A percentile compares a stretch with the other conserved stretches of the same genome.
Conservation (phyloP, 2,113 vertebrate genomes). For the Anhinga rufa region DNA sequence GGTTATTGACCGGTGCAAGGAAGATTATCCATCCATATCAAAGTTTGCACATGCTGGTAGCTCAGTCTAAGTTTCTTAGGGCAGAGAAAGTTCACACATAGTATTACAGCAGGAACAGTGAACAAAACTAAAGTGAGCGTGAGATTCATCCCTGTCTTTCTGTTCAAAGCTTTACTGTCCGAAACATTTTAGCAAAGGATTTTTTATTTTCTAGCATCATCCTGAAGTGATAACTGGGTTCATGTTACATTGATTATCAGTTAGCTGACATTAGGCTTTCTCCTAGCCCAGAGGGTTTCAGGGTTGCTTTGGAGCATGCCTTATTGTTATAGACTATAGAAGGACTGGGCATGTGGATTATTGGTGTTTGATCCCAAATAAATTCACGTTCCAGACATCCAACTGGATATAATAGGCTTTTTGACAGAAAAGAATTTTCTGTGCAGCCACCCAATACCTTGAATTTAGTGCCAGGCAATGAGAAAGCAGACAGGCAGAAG, state of each 20-base stretch:
- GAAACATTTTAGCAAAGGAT: background rate
- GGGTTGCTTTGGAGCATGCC: background rate
- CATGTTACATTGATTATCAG: background rate
- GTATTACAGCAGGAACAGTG: background rate
- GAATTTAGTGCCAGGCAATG: background rate
- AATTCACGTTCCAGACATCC: background rate
- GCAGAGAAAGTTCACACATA: background rate
- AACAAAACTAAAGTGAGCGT: background rate
- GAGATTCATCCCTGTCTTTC: background rate
- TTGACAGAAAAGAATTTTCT: background rate
- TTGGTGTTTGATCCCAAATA: background rate
- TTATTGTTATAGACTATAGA: background rate
- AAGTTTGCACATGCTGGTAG: background rate
- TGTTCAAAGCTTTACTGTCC: background rate
- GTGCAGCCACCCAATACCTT: background rate
- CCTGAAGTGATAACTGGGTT: background rate
- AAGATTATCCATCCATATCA: background rate
- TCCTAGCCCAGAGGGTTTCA: background rate
- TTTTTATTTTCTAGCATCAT: background rate
- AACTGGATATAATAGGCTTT: background rate
- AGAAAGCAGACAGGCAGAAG: background rate
- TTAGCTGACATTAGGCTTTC: background rate
- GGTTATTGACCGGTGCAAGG: background rate
- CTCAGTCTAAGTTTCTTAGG: background rate
- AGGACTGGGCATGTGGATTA: background rate